Evolutionary conservation across 1,140 invertebrate genomes (phyloP), one percentile per base, ranked within the genome.

Genomic region (Melitaea cinxia): DNA sequence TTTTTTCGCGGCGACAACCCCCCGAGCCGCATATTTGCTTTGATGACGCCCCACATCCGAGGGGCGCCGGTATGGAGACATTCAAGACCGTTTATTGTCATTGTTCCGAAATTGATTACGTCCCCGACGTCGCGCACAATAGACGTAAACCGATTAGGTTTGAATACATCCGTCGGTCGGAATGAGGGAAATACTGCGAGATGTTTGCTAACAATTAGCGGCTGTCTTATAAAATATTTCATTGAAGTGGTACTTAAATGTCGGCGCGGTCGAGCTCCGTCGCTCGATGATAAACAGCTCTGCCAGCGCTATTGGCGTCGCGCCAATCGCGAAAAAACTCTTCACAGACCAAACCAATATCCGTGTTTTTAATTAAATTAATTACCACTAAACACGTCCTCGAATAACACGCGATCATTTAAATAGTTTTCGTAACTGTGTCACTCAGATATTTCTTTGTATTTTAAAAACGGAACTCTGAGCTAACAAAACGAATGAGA

Each of bases 1-100:
- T 85, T 89, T 88, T 88, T 88, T 64, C 80, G 83, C 77, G 79
- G 78, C 76, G 79, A 84, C 80, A 75, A 70, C 73, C 75, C 67
- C 67, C 68, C 42, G 65, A 58, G 68, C 72, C 78, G 72, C 80
- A 79, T 79, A 77, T 75, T 80, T 76, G 73, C 82, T 83, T 85
- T 82, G 80, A 83, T 70, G 77, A 56, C 68, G 70, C 61, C 37
- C 37, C 64, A 39, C 42, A 47, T 23, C 23, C 55, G 49, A 47
- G 65, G 70, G 52, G 58, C 63, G 67, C 59, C 65, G 47, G 26
- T 71, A 58, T 54, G 54, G 60, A 57, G 63, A 65, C 65, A 39
- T 60, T 60, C 68, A 66, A 63, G 45, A 24, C 65, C 62, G 39
- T 64, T 71, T 73, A 70, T 73, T 77, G 68, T 62, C 72, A 75